These are phyloP conservation scores for Coelogynopora nodosa DNA, from an alignment of 2,888 invertebrate genomes.

Conservation along the genomic window DNA sequence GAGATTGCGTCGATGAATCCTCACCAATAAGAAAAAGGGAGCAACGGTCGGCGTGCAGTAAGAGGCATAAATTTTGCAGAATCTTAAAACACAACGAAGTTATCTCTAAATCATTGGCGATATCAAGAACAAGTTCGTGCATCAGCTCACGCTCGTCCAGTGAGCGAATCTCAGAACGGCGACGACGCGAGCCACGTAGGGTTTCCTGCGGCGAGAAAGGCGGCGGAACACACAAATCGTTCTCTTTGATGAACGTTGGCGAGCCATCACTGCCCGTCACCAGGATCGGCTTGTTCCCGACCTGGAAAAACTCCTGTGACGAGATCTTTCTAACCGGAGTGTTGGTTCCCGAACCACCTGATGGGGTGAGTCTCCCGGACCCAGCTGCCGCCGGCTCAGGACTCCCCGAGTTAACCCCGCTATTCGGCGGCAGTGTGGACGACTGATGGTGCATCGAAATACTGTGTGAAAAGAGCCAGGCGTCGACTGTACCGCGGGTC, in stretches of 20 bases:
- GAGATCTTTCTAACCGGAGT: constrained; percentile 89
- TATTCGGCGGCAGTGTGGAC: neutral
- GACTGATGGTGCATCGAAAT: neutral
- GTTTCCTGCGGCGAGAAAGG: neutral
- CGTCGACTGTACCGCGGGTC: constrained; percentile 83
- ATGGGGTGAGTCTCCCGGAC: constrained; percentile 63
- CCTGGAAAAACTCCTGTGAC: constrained; percentile 84
- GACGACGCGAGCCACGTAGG: constrained; percentile 8
- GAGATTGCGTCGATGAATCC: constrained; percentile 19
- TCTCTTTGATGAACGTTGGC: constrained; percentile 73
- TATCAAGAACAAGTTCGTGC: constrained; percentile 60
- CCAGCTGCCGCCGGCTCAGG: neutral
- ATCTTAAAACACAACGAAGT: constrained; percentile 60
- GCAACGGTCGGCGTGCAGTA: constrained; percentile 59
- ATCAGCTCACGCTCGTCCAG: constrained; percentile 60
- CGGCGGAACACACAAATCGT: neutral
- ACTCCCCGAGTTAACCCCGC: neutral
- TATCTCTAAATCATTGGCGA: constrained; percentile 60
- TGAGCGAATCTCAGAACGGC: constrained; percentile 3
- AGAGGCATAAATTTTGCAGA: constrained; percentile 58
- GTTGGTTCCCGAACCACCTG: constrained; percentile 79
- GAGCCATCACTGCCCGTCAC: constrained; percentile 79
- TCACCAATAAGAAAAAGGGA: constrained; percentile 57
- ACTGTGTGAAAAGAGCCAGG: constrained; percentile 71
- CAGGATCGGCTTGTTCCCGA: constrained; percentile 74